These are phyloP conservation scores for Drosophila subquinaria DNA, from an alignment of 2,888 invertebrate species.

Conservation along the genomic window DNA sequence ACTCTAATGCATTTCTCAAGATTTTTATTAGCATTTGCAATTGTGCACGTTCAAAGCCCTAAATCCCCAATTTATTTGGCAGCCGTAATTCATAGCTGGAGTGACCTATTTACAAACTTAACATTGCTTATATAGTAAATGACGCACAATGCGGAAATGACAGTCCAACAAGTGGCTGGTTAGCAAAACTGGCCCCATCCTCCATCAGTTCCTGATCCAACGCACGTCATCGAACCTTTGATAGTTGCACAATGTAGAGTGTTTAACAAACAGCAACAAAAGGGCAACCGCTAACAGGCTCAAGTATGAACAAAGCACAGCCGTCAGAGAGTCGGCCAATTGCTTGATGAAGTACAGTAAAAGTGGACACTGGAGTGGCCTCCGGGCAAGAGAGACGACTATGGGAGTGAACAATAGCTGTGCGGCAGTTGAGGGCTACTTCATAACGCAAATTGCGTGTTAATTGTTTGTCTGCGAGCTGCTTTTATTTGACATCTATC, in stretches of 20 bases:
- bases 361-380: constrained; percentile 41
- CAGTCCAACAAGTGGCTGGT: background rate
- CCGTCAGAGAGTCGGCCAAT: constrained; percentile 5
- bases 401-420: background rate
- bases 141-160: background rate
- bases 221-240: background rate
- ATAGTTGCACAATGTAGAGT: constrained; percentile 7
- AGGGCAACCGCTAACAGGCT: constrained; percentile 14
- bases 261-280: constrained; percentile 26
- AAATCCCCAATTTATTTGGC: constrained; percentile 10
- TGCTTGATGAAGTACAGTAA: constrained; percentile 42
- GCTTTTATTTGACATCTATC: constrained; percentile 45
- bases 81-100: background rate
- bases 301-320: constrained; percentile 8
- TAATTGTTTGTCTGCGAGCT: constrained; percentile 52
- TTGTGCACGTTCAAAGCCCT: constrained; percentile 26
- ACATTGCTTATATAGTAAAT: background rate
- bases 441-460: constrained; percentile 45
- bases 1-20: constrained; percentile 22
- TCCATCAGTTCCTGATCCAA: background rate
- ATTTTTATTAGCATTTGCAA: constrained; percentile 22
- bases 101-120: background rate
- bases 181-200: background rate
- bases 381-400: background rate
- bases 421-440: constrained; percentile 14